Conservation (phyloP, 2,797 vertebrate species). For the Carapus acus region DNA sequence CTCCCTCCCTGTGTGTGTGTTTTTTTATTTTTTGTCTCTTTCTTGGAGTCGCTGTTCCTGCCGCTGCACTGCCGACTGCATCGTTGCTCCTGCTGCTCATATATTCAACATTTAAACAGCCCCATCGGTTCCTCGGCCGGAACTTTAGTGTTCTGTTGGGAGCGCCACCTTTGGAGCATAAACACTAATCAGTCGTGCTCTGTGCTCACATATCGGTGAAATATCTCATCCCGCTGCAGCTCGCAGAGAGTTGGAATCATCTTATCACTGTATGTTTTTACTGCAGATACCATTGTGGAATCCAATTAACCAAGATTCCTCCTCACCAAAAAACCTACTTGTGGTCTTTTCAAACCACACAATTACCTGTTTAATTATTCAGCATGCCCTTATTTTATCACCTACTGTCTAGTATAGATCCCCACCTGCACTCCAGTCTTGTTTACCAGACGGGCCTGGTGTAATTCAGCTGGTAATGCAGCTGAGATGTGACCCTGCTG, state of each 20-base stretch:
- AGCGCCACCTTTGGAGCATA: background rate
- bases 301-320: too few species aligned
- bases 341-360: background rate
- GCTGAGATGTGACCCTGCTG: slow-evolving; percentile 59
- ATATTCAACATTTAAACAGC: too few species aligned
- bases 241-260: too few species aligned
- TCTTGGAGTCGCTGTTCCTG: too few species aligned
- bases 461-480: slow-evolving; percentile 66
- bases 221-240: too few species aligned
- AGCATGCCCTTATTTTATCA: slow-evolving; percentile 42
- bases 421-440: slow-evolving; percentile 49
- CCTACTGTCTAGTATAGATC: slow-evolving; percentile 38
- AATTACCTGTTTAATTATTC: slow-evolving; percentile 19
- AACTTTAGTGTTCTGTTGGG: background rate
- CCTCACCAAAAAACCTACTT: too few species aligned
- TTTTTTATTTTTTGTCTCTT: too few species aligned
- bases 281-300: too few species aligned
- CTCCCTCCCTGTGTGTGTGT: too few species aligned
- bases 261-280: too few species aligned
- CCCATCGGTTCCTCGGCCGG: background rate
- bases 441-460: slow-evolving; percentile 55
- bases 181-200: background rate
- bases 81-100: background rate
- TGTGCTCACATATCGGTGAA: background rate
- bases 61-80: too few species aligned